Evolutionary conservation across 2,797 vertebrate species (phyloP), one percentile per base, ranked within the genome.

Genomic region (Adrianichthys oophorus): DNA sequence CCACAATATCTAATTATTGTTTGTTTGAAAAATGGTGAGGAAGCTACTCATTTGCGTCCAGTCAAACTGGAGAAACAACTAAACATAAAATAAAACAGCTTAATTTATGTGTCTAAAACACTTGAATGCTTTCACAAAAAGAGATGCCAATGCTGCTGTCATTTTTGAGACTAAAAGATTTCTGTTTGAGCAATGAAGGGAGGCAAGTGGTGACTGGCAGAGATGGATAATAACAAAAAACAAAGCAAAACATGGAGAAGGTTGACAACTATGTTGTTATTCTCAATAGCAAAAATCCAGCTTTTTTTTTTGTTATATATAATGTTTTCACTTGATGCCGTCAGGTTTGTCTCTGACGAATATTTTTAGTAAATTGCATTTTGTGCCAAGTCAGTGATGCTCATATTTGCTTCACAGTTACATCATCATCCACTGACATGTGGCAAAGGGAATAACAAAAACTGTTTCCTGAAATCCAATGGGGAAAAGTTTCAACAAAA

Each of bases 1-100:
- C 72, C 68, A 73, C 51, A 57, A 70, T 76, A 52, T 83, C 72
- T 84, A 84, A 87, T 91, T 87, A 90, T 85, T 88, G 88, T 87
- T 90, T 80, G 79, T 85, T 86, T 76, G 76, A 88, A 70, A 83
- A 85, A 85, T 69, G 74, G 62, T 73, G 70, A 57, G 65, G 68
- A 68, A 76, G 60, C 58, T 65, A 76, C 47, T 76, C 68, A 85
- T 72, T 84, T 53, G 68, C 68, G 79, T 78, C 74, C 78, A 82
- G 45, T 54, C 21, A 32, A 81, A 72, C 57, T 53, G 52, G 26
- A 61, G 52, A 48, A 41, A 56, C 52, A 64, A 12, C 14, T 5
- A 42, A 17, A 41, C 1, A 41, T 50, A 62, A 13, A 52, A 55
- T 37, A 49, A 42, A 15, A 58, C 32, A 65, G 37, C 51, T 87